These are phyloP conservation scores for Dermolepida albohirtum DNA, from an alignment of 2,888 invertebrate genomes.

Conservation along the genomic window DNA sequence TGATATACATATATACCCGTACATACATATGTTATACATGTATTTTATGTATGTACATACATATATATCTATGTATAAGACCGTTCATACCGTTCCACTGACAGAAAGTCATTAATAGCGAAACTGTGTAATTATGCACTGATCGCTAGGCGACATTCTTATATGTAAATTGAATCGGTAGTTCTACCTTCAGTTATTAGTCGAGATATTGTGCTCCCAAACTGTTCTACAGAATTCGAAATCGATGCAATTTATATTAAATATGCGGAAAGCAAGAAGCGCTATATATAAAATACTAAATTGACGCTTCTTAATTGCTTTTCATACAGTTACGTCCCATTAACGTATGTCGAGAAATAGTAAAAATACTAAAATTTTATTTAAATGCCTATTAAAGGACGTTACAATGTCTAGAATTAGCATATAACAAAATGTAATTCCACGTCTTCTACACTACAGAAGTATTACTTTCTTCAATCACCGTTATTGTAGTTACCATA, in stretches of 20 bases:
- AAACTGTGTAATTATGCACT: slow-evolving; percentile 51
- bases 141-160: slow-evolving; percentile 56
- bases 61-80: slow-evolving; percentile 1
- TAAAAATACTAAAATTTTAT: no score
- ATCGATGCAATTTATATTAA: slow-evolving; percentile 41
- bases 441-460: no score
- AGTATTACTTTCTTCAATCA: no score
- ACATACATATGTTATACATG: no score
- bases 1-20: slow-evolving; percentile 3
- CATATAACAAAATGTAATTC: no score
- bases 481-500: no score
- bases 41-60: not conserved
- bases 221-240: slow-evolving; percentile 12
- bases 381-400: no score
- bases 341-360: no score
- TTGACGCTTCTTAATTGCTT: slow-evolving; percentile 9
- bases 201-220: slow-evolving; percentile 6
- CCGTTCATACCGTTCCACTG: slow-evolving; percentile 19
- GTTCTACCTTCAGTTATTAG: slow-evolving; percentile 6
- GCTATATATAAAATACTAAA: not conserved
- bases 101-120: slow-evolving; percentile 39
- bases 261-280: slow-evolving; percentile 10
- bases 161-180: slow-evolving; percentile 53
- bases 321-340: slow-evolving; percentile 2
- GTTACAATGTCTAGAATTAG: no score